Base-by-base conservation (phyloP, 2,888 invertebrate species). In the Leptogaster cylindrica region DNA sequence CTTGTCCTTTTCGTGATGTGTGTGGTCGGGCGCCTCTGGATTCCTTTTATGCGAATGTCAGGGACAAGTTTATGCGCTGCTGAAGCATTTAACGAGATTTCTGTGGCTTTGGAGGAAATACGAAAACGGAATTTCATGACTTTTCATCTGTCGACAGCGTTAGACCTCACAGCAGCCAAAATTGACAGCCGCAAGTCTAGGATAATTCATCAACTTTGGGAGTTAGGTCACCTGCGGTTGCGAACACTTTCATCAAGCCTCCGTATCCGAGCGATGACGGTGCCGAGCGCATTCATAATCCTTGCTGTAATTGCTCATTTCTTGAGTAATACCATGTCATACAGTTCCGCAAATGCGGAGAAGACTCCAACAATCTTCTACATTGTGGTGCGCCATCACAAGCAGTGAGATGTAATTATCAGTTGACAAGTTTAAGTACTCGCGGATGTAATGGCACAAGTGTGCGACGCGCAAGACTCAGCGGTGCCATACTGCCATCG, bases 81-180 rank as follows among this genome's bases (percentile, higher is more conserved):
- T 58, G 39, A 58, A 39, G 41, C 58, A 58, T 58, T 58, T 58
- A 58, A 58, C 58, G 58, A 39, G 27, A 41, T 58, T 58, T 58
- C 25, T 58, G 58, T 14, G 58, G 58, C 39, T 58, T 39, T 14
- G 6, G 39, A 36, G 25, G 14, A 41, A 58, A 23, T 18, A 14
- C n/a, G 58, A 4, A 41, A 10, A 58, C 39, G 27, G 14, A 58
- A 39, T 58, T 58, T 14, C 39, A 58, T 25, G 39, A 58, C 39
- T 58, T 58, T 58, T 58, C 58, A 58, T 23, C 25, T 41, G 58
- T 58, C 41, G 41, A 25, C 39, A 5, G 23, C 25, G 58, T 39
- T 41, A 58, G 58, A 12, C 12, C 18, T 25, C 36, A 2, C 16
- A 2, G 8, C n/a, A 8, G 8, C 23, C n/a, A 36, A 51, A 31